Conservation (phyloP, 2,888 invertebrate genomes). For the Hermaeophaga mercurialis region DNA sequence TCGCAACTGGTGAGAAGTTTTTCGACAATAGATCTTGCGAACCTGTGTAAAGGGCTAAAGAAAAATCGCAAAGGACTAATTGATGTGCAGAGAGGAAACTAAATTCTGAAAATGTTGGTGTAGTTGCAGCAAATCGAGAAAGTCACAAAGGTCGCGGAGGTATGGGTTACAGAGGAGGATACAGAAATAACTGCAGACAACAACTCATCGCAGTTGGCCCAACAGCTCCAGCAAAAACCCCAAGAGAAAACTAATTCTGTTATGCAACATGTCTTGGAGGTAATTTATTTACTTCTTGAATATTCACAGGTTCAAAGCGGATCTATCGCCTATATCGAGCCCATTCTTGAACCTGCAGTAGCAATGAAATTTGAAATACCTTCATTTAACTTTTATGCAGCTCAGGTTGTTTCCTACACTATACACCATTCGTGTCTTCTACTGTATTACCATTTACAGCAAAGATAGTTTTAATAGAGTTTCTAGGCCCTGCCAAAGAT, state of each 20-base stretch:
- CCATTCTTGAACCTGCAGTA: constrained; percentile 33
- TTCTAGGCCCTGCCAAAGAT: no score
- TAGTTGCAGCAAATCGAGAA: constrained; percentile 81
- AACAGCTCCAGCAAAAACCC: constrained; percentile 25
- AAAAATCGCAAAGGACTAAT: constrained; percentile 85
- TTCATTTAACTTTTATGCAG: no score
- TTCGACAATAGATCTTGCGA: constrained; percentile 99
- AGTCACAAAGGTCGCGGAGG: constrained; percentile 69
- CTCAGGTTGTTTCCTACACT: no score
- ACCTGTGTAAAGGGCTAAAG: constrained; percentile 87
- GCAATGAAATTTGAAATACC: no score
- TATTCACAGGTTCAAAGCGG: constrained; percentile 8
- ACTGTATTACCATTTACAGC: no score
- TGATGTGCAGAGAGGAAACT: constrained; percentile 96
- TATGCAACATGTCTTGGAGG: constrained; percentile 19
- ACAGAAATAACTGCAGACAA: constrained; percentile 57
- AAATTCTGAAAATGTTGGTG: constrained; percentile 97
- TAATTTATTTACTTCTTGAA: constrained; percentile 11
- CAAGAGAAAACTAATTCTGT: constrained; percentile 20
- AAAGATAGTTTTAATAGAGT: no score
- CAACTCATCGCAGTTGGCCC: constrained; percentile 9
- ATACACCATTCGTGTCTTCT: no score
- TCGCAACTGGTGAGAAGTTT: constrained; percentile 87
- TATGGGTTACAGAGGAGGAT: constrained; percentile 57
- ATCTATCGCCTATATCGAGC: constrained; percentile 1